phyloP scores from a whole-genome alignment of 2,888 invertebrate genomes.

The Xanthia icteritia region DNA sequence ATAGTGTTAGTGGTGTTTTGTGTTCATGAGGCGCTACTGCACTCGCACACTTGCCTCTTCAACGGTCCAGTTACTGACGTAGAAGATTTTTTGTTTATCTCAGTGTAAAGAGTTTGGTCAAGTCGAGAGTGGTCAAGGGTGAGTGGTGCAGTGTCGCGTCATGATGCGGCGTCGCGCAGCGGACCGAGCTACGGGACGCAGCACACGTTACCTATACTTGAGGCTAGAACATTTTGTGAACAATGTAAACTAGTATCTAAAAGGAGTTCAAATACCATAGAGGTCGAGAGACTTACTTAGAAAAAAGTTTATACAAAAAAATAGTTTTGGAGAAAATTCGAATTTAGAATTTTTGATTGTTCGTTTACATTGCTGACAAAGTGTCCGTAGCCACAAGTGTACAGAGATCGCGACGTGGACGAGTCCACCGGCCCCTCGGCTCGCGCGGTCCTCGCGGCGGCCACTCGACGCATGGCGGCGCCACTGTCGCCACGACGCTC shows the following conservation, averaged over 20 bases:
- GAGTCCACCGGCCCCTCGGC: slow-evolving; percentile 83
- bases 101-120: slow-evolving; percentile 8
- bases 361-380: slow-evolving; percentile 48
- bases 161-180: slow-evolving; percentile 69
- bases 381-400: slow-evolving; percentile 47
- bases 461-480: slow-evolving; percentile 19
- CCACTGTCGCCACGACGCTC: slow-evolving; percentile 73
- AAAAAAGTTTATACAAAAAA: slow-evolving; percentile 49
- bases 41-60: slow-evolving; percentile 30
- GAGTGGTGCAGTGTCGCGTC: slow-evolving; percentile 49
- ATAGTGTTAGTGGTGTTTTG: slow-evolving; percentile 79
- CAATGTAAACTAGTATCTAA: slow-evolving; percentile 49
- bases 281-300: slow-evolving; percentile 20
- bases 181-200: slow-evolving; percentile 80
- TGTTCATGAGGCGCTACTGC: slow-evolving; percentile 73
- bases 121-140: slow-evolving; percentile 26
- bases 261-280: slow-evolving; percentile 31
- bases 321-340: slow-evolving; percentile 14
- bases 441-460: slow-evolving; percentile 75
- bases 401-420: slow-evolving; percentile 88
- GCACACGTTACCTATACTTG: slow-evolving; percentile 80
- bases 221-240: slow-evolving; percentile 50
- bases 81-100: neutral
- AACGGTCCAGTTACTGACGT: neutral
- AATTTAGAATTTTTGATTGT: slow-evolving; percentile 23